Evolutionary conservation across 2,113 vertebrate genomes (phyloP), one percentile per base, ranked within the genome.

Genomic region (Psophia crepitans): DNA sequence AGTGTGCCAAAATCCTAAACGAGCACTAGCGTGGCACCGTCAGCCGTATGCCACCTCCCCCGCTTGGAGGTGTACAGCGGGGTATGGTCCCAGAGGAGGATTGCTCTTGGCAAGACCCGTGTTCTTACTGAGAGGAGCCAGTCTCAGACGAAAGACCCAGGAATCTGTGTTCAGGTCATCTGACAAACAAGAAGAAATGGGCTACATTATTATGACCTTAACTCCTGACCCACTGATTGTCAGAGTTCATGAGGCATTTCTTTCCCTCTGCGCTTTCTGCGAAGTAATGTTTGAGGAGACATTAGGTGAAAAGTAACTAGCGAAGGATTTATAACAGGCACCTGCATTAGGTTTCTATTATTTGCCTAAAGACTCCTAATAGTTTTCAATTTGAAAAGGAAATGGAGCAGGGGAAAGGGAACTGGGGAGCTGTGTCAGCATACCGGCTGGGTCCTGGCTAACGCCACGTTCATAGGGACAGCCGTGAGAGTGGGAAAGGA

Each of bases 381-480:
- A 94, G 92, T 89, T 97, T 97, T 94, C 96, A 97, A 96, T 97
- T 95, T 96, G 95, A 85, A 92, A 96, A 96, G 94, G 97, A 97
- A 97, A 97, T 96, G 97, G 87, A 97, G 94, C 97, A 97, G 64
- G 60, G 90, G 89, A 95, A 93, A 91, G 84, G 91, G 71, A 91
- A 92, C 3, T 84, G 87, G 84, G 51, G 82, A 95, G 92, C 92
- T 95, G 68, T 91, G 92, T 97, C 96, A 96, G 96, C 94, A 81
- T 3, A 35, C 28, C 12, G 43, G 20, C 71, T 51, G 77, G 33
- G 33, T 66, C 35, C 70, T 51, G 44, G 58, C 35, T 92, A 60
- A 41, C 0, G 5, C 46, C 1, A 9, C 60, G 15, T 11, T 82
- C 41, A n/a, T 3, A 7, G 53, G 28, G 28, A 66, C 27, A 86